Percentiles rank a stretch among this genome's conserved stretches.
Evolutionary conservation across 2,888 invertebrate genomes (phyloP).

Genomic region (Sisyra terminalis): DNA sequence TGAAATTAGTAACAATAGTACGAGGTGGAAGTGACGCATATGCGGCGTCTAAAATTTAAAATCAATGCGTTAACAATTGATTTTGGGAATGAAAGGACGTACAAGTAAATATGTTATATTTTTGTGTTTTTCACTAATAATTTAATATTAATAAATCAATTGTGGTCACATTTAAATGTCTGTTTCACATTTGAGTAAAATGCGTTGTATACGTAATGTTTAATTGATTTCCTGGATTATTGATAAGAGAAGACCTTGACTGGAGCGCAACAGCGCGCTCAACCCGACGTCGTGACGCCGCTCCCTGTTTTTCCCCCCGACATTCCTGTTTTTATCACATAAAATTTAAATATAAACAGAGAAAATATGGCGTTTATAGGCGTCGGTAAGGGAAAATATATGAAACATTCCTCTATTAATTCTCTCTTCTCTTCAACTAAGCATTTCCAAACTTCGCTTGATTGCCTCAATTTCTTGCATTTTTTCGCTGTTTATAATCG

Average conservation of each 20-base stretch:
- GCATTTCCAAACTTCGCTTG: too few species aligned
- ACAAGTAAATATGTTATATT: not conserved
- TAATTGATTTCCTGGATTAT: slow-evolving; percentile 1
- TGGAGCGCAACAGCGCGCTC: too few species aligned
- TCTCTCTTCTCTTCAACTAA: too few species aligned
- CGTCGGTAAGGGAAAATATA: slow-evolving; percentile 3
- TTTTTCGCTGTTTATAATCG: too few species aligned
- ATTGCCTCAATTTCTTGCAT: too few species aligned
- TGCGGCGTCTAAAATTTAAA: too few species aligned
- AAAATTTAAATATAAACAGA: not conserved
- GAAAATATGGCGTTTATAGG: slow-evolving; percentile 7
- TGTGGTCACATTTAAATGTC: not conserved
- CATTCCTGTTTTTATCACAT: too few species aligned
- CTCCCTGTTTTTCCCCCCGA: slow-evolving; percentile 1
- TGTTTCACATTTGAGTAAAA: not conserved
- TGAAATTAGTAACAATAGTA: too few species aligned
- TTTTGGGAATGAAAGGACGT: too few species aligned
- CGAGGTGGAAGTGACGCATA: too few species aligned
- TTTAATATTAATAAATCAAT: not conserved
- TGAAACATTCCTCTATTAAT: not conserved
- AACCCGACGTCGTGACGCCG: slow-evolving; percentile 3
- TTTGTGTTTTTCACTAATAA: not conserved
- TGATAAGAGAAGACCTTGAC: slow-evolving; percentile 4
- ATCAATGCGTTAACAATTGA: too few species aligned
- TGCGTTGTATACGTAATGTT: not conserved